Evolutionary conservation across 2,888 invertebrate genomes (phyloP).

Genomic region (Hesperia comma): DNA sequence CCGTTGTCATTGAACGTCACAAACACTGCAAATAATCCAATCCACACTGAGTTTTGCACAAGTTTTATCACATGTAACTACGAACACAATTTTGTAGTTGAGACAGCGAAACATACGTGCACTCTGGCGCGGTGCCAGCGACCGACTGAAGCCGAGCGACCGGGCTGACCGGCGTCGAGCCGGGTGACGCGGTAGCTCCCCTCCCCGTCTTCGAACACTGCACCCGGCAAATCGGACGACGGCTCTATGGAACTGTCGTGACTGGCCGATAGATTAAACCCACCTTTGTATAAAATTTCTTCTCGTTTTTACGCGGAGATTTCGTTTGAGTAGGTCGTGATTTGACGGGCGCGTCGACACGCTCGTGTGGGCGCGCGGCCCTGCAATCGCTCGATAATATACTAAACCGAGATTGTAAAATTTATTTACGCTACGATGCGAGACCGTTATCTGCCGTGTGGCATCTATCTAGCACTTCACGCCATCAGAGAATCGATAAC

Average conservation of each 20-base stretch:
- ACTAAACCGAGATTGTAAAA: slow-evolving; percentile 65
- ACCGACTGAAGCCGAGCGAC: slow-evolving; percentile 56
- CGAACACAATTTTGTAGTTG: slow-evolving; percentile 42
- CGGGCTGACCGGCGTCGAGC: slow-evolving; percentile 47
- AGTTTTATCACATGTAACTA: slow-evolving; percentile 48
- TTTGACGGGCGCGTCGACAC: slow-evolving; percentile 58
- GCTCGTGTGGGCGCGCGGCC: slow-evolving; percentile 59
- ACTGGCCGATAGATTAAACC: slow-evolving; percentile 64
- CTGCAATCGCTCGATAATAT: slow-evolving; percentile 60
- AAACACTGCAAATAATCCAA: slow-evolving; percentile 75
- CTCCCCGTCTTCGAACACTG: slow-evolving; percentile 51
- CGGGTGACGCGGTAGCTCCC: slow-evolving; percentile 60
- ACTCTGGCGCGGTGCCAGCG: slow-evolving; percentile 53
- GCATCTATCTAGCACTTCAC: slow-evolving; percentile 48
- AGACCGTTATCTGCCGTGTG: slow-evolving; percentile 69
- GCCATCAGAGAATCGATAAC: slow-evolving; percentile 63
- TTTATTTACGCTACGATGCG: slow-evolving; percentile 62
- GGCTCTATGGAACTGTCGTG: slow-evolving; percentile 64
- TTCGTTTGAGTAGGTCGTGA: slow-evolving; percentile 60
- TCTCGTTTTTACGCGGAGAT: slow-evolving; percentile 65
- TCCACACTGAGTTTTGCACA: slow-evolving; percentile 69
- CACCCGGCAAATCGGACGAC: slow-evolving; percentile 69
- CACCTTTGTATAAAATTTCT: slow-evolving; percentile 67
- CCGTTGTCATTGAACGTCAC: slow-evolving; percentile 66
- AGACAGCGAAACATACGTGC: slow-evolving; percentile 48